Evolutionary conservation across 1,140 invertebrate species (phyloP), one percentile per base, ranked within the genome.

Genomic region (Tetramorium simillimum): DNA sequence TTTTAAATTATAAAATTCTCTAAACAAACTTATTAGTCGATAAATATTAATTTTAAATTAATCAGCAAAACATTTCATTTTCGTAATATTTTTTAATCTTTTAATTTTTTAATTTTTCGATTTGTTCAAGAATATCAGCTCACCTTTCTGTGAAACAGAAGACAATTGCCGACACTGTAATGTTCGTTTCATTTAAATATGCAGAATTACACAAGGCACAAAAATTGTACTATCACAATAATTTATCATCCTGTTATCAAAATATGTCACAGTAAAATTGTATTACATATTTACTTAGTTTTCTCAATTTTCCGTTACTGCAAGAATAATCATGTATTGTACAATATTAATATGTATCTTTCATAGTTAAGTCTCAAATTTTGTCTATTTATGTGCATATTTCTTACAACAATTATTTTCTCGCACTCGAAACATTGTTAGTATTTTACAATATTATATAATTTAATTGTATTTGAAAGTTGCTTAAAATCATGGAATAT

Each of bases 161-260:
- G n/a, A 33, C 28, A 37, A 16, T 9, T 63, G 14, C 16, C 0
- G 18, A 2, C 16, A 1, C 6, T 33, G 28, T 63, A 0, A 37
- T 2, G 60, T 63, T 63, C 60, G 18, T 63, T 37, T 28, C 7
- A 37, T 63, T 63, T 63, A 63, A 63, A 63, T 63, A 63, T n/a
- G n/a, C 16, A 33, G 7, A 63, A 7, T 16, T 89, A 82, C 88
- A 69, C 88, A 89, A 86, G 86, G 33, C 86, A 89, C 86, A 69
- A 89, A 85, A 63, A 63, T 18, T 37, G 5, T 2, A 63, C 16
- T 37, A 63, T 63, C 28, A 18, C 28, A 63, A 63, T 37, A 63
- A 63, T 63, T 63, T 63, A 16, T 63, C 28, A 63, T 18, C 4
- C 16, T 63, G 28, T 7, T 60, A 60, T 60, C 60, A 37, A 37